phyloP scores from a whole-genome alignment of 1,140 invertebrate species.

The Sitophilus oryzae region DNA sequence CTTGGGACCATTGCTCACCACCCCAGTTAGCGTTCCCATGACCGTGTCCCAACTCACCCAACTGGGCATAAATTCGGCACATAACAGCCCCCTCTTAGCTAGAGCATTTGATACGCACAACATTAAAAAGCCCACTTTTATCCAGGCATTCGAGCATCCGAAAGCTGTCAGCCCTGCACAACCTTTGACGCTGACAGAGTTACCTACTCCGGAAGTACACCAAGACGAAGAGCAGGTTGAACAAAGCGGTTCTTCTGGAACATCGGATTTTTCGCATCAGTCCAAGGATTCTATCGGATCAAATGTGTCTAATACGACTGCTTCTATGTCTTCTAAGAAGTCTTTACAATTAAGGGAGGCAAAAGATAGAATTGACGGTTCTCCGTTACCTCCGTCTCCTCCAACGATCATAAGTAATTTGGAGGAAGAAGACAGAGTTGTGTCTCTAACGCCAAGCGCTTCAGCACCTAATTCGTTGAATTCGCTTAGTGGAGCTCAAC shows the following conservation, averaged over 20 bases:
- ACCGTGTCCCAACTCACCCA: slow-evolving; percentile 43
- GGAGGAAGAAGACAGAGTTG: background rate
- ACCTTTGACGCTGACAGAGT: slow-evolving; percentile 30
- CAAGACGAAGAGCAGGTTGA: slow-evolving; percentile 8
- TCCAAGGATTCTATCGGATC: slow-evolving; percentile 31
- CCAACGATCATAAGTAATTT: background rate
- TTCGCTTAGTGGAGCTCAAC: background rate
- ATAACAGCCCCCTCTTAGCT: slow-evolving; percentile 45
- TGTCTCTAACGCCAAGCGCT: slow-evolving; percentile 19
- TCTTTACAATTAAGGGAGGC: slow-evolving; percentile 19
- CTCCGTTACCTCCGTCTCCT: background rate
- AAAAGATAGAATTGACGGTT: background rate
- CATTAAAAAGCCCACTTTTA: slow-evolving; percentile 31
- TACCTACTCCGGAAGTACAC: slow-evolving; percentile 16
- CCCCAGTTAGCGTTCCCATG: slow-evolving; percentile 47
- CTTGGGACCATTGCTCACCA: slow-evolving; percentile 53
- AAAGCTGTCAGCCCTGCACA: slow-evolving; percentile 32
- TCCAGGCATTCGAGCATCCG: slow-evolving; percentile 34
- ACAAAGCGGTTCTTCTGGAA: background rate
- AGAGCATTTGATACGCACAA: slow-evolving; percentile 38
- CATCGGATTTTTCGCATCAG: slow-evolving; percentile 29
- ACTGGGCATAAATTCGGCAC: slow-evolving; percentile 40
- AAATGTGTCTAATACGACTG: slow-evolving; percentile 29
- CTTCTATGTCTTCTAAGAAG: slow-evolving; percentile 29
- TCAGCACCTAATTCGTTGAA: slow-evolving; percentile 5